Evolutionary conservation across 2,797 vertebrate species (phyloP).

Genomic region (Enteromius viviparus): DNA sequence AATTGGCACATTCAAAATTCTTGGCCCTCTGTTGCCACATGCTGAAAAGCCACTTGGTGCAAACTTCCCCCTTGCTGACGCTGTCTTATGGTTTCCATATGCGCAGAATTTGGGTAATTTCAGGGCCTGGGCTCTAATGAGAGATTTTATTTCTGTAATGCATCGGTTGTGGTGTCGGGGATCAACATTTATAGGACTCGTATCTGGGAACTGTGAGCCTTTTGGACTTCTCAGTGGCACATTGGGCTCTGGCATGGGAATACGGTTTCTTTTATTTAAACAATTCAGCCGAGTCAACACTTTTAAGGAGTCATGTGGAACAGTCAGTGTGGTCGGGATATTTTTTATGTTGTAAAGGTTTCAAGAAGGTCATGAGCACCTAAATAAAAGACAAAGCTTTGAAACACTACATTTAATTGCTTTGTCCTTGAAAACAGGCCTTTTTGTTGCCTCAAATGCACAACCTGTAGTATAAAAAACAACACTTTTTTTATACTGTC

Average conservation of each 20-base stretch:
- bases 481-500: background rate
- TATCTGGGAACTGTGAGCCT: slow-evolving; percentile 69
- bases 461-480: background rate
- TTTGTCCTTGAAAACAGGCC: background rate
- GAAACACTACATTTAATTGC: background rate
- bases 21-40: slow-evolving; percentile 72
- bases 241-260: slow-evolving; percentile 72
- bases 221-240: slow-evolving; percentile 68
- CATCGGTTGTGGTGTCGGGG: slow-evolving; percentile 77
- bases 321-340: slow-evolving; percentile 14
- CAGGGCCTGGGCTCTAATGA: slow-evolving; percentile 77
- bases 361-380: background rate
- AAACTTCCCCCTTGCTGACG: slow-evolving; percentile 69
- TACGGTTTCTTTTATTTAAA: slow-evolving; percentile 68
- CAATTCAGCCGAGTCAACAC: slow-evolving; percentile 66
- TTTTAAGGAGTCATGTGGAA: slow-evolving; percentile 59
- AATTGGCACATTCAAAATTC: slow-evolving; percentile 71
- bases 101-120: slow-evolving; percentile 76
- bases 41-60: slow-evolving; percentile 72
- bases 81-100: slow-evolving; percentile 79
- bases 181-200: slow-evolving; percentile 72
- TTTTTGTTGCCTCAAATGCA: background rate
- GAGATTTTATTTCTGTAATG: slow-evolving; percentile 72
- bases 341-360: background rate
- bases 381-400: background rate